Conservation (phyloP, 1,140 invertebrate species). For the Sitobion miscanthi region DNA sequence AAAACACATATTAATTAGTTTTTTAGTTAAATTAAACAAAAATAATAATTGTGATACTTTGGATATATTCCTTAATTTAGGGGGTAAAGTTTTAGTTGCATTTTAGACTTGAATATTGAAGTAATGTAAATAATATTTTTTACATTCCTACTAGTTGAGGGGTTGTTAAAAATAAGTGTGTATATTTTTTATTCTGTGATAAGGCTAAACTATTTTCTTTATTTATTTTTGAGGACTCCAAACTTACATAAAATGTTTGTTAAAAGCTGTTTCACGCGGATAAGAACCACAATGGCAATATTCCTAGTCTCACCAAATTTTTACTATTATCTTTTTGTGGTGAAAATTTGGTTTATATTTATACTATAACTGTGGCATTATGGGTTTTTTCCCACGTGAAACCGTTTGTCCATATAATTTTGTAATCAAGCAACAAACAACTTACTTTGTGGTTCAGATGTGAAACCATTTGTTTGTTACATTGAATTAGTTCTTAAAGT, state of each 20-base stretch:
- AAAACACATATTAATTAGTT: conserved; percentile 47
- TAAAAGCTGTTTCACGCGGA: not conserved
- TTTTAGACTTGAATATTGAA: not conserved
- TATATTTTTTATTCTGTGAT: not conserved
- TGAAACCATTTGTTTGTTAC: not conserved
- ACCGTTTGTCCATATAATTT: not conserved
- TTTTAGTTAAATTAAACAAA: conserved; percentile 4
- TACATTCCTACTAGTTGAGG: not conserved
- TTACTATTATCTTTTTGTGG: not conserved
- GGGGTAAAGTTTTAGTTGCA: not conserved
- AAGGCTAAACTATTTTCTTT: not conserved
- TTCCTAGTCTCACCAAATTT: not conserved
- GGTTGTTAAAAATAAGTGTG: not conserved
- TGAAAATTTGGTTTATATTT: not conserved
- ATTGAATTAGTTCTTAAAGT: not conserved
- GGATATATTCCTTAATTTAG: not conserved
- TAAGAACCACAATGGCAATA: not conserved
- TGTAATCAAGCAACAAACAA: not conserved
- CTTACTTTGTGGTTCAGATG: not conserved
- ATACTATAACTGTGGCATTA: not conserved
- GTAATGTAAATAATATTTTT: conserved; percentile 12
- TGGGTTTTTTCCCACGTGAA: not conserved
- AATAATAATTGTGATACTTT: conserved; percentile 38
- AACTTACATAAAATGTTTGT: not conserved
- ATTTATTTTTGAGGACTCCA: not conserved